Conservation (phyloP, 1,140 invertebrate species). For the Acromyrmex charruanus region DNA sequence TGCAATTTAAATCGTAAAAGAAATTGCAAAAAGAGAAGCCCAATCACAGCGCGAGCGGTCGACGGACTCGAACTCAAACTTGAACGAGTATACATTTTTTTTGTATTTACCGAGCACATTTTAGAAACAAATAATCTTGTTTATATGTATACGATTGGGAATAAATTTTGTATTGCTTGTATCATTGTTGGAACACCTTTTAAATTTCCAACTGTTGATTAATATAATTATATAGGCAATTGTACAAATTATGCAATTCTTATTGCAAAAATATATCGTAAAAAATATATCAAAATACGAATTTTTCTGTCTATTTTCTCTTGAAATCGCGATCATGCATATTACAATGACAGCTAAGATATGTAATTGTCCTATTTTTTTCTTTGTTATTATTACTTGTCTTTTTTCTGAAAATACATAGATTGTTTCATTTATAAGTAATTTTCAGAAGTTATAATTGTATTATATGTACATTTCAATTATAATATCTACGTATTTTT, state of each 20-base stretch:
- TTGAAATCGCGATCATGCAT: background rate
- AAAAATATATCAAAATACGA: background rate
- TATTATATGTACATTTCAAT: too few species aligned
- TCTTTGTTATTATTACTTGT: too few species aligned
- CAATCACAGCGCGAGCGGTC: background rate
- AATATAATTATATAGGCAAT: background rate
- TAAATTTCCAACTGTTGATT: background rate
- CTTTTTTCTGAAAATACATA: too few species aligned
- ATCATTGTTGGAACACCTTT: background rate
- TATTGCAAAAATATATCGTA: background rate
- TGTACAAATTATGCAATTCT: background rate
- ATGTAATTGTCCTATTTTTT: background rate
- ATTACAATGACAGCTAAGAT: background rate
- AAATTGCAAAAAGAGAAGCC: background rate
- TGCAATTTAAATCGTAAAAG: background rate
- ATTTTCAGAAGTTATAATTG: too few species aligned
- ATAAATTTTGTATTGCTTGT: background rate
- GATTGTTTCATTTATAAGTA: too few species aligned
- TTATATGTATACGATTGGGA: background rate
- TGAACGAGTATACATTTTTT: background rate
- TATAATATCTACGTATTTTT: too few species aligned
- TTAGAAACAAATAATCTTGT: background rate
- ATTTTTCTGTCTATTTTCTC: background rate
- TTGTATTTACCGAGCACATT: background rate
- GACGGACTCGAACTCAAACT: background rate